Base-by-base conservation (phyloP, 2,888 invertebrate species). In the Byasa hedistus region DNA sequence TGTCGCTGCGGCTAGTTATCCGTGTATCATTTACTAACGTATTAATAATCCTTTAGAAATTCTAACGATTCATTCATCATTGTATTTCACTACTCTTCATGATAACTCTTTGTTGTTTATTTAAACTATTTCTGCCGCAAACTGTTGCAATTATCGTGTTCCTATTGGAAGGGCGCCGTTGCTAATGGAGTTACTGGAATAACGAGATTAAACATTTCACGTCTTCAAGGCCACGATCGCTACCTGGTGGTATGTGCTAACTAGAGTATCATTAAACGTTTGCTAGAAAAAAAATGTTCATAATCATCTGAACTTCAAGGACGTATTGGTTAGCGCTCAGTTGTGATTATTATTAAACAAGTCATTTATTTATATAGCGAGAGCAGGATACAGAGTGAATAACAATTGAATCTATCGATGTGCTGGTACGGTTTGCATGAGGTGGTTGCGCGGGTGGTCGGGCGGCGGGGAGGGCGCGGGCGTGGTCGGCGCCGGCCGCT, bases 401-500 rank as follows among this genome's bases (percentile, higher is more conserved):
- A 82, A 83, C 82, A 85, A 84, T 85, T 83, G 83, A 73, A 72
- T 74, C 71, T 73, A 74, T 73, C 73, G 75, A 73, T 76, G 73
- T 72, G 71, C 71, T 70, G 71, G 63, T 66, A 51, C 71, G 72
- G 74, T 78, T 75, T 74, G 83, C 82, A 80, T 80, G 81, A 74
- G 77, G 78, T 66, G 27, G 75, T 68, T 78, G 78, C 75, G 80
- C 75, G 77, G 80, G 76, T 76, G 69, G 70, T 71, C 61, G 70
- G 72, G 68, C 75, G 77, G 80, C 78, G 78, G 73, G 78, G 74
- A 77, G 79, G 74, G 76, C 64, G 73, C 86, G 84, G 90, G 91
- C 91, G 91, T 91, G 91, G 91, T 86, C 87, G 90, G 87, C 85
- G 89, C 87, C 86, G 90, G 91, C 89, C 89, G 91, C 89, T 91